A percentile compares a stretch with the other conserved stretches of the same genome.
These are phyloP conservation scores for Corythornis vintsioides DNA, from an alignment of 2,113 vertebrate species.

Conservation along the genomic window DNA sequence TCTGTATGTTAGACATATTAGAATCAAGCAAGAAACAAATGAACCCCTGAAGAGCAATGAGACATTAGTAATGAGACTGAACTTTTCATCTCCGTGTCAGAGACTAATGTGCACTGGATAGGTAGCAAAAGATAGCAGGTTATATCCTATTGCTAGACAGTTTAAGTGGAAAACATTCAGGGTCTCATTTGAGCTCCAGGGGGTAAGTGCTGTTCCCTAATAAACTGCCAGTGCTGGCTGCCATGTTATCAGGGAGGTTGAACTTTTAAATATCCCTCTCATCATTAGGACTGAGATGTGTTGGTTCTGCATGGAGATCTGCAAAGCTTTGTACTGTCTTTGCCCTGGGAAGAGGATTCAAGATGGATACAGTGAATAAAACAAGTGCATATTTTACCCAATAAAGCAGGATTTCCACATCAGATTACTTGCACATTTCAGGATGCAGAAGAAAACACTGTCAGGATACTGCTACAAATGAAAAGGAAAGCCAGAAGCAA, in stretches of 20 bases:
- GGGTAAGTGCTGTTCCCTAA: neutral
- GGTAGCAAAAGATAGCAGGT: fast-evolving
- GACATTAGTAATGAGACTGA: neutral
- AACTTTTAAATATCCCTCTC: neutral
- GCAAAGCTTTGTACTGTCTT: neutral
- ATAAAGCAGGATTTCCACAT: neutral
- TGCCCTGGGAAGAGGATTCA: neutral
- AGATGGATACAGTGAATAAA: neutral
- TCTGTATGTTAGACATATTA: neutral
- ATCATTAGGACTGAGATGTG: neutral
- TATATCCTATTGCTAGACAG: neutral
- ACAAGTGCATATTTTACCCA: neutral
- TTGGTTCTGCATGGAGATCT: neutral
- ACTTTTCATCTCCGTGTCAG: neutral
- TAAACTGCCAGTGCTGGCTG: neutral
- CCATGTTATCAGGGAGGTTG: neutral
- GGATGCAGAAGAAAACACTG: neutral
- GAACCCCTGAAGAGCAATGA: neutral
- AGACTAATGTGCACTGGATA: neutral
- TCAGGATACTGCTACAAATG: fast-evolving
- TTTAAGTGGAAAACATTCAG: neutral
- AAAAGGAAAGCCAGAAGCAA: neutral
- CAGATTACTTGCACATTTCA: neutral
- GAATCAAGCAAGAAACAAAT: neutral
- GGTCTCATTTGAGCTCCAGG: neutral